phyloP scores from a whole-genome alignment of 1,140 invertebrate genomes.

The Agraylea sexmaculata region DNA sequence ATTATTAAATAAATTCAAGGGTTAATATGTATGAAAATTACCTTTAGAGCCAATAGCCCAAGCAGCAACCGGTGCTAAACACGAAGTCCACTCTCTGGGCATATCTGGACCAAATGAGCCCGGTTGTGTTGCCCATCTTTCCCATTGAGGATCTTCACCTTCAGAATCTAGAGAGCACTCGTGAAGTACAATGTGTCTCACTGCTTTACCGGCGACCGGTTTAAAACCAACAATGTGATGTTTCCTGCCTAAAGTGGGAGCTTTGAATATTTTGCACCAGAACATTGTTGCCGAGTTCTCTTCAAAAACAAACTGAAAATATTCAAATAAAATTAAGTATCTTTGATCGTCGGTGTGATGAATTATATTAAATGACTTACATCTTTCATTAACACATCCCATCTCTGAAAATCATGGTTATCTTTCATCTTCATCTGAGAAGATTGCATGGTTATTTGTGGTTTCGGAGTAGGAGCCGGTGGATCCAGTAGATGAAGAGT shows the following conservation, averaged over 20 bases:
- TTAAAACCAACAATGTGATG: conserved; percentile 76
- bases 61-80: conserved; percentile 66
- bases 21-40: conserved; percentile 25
- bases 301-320: conserved; percentile 51
- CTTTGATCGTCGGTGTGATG: neutral
- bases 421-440: neutral
- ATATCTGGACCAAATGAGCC: conserved; percentile 58
- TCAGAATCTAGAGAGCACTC: conserved; percentile 55
- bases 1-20: too few relatives aligned
- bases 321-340: neutral
- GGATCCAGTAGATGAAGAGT: conserved; percentile 13
- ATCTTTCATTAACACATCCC: conserved; percentile 18
- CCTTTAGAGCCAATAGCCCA: conserved; percentile 77
- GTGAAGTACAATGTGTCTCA: conserved; percentile 75
- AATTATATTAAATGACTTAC: conserved; percentile 10
- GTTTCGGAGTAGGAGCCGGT: conserved; percentile 7
- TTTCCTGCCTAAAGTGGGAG: conserved; percentile 51
- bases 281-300: conserved; percentile 61
- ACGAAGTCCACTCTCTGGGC: conserved; percentile 64
- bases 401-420: conserved; percentile 11
- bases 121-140: conserved; percentile 49
- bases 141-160: conserved; percentile 42
- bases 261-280: conserved; percentile 81
- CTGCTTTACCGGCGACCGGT: conserved; percentile 54
- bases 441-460: conserved; percentile 1